These are phyloP conservation scores for Myotis yumanensis DNA, from an alignment of 2,113 vertebrate species.

Conservation along the genomic window DNA sequence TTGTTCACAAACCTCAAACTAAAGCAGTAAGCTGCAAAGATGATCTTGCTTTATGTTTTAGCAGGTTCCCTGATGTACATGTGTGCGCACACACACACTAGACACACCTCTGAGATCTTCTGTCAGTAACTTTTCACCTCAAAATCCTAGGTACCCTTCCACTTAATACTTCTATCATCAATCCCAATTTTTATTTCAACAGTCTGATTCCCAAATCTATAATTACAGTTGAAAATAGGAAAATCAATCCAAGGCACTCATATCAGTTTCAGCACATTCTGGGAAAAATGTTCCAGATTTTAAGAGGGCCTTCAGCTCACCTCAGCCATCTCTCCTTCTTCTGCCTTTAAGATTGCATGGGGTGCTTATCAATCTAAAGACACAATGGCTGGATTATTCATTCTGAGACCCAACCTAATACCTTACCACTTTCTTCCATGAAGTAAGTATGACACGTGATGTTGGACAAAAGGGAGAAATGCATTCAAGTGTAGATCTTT, in stretches of 20 bases:
- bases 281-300: not conserved
- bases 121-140: not conserved
- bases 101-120: too few relatives aligned
- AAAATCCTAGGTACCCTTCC: not conserved
- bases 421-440: not conserved
- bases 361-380: not conserved
- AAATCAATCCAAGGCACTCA: not conserved
- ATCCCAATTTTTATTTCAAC: not conserved
- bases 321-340: not conserved
- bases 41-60: not conserved
- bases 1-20: not conserved
- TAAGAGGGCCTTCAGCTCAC: not conserved
- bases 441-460: not conserved
- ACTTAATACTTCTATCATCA: not conserved
- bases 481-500: not conserved
- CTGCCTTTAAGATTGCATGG: not conserved
- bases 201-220: not conserved
- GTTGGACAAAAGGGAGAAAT: not conserved
- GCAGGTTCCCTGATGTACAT: rapidly evolving
- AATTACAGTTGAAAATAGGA: not conserved
- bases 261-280: not conserved
- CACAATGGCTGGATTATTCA: not conserved
- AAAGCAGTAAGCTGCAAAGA: not conserved
- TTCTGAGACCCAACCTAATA: not conserved
- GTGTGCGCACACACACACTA: not conserved